Conservation (phyloP, 35 echinoderm and acorn worm species). For the Ptychodera flava region DNA sequence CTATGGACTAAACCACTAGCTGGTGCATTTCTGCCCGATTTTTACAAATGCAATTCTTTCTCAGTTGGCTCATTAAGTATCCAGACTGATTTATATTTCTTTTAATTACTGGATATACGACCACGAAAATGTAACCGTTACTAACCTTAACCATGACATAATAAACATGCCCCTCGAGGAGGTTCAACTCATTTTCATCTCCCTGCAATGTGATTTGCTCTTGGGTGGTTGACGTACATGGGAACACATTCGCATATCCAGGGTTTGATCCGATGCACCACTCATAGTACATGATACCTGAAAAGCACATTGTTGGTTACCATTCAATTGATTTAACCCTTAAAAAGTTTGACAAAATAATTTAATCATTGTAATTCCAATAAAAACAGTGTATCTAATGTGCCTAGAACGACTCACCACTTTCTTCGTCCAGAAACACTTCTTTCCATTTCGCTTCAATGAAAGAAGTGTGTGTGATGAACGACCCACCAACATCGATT, state of each 20-base stretch:
- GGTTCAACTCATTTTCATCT: background rate
- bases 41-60: too few species aligned
- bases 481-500: conserved; percentile 4
- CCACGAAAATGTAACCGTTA: background rate
- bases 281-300: background rate
- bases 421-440: conserved; percentile 11
- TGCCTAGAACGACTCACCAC: too few species aligned
- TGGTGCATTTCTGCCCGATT: too few species aligned
- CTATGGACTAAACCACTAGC: too few species aligned
- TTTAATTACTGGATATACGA: too few species aligned
- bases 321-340: too few species aligned
- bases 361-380: too few species aligned
- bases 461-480: background rate
- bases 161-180: conserved; percentile 6
- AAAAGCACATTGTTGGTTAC: too few species aligned
- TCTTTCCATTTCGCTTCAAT: conserved; percentile 9
- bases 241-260: background rate
- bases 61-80: too few species aligned
- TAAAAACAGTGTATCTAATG: too few species aligned
- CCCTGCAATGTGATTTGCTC: background rate
- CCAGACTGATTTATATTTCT: too few species aligned
- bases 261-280: conserved; percentile 5
- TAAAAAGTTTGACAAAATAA: too few species aligned
- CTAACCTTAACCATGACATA: conserved; percentile 4
- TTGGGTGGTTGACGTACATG: background rate